Base-by-base conservation (phyloP, 2,113 vertebrate species). In the Hemichromis elongatus region DNA sequence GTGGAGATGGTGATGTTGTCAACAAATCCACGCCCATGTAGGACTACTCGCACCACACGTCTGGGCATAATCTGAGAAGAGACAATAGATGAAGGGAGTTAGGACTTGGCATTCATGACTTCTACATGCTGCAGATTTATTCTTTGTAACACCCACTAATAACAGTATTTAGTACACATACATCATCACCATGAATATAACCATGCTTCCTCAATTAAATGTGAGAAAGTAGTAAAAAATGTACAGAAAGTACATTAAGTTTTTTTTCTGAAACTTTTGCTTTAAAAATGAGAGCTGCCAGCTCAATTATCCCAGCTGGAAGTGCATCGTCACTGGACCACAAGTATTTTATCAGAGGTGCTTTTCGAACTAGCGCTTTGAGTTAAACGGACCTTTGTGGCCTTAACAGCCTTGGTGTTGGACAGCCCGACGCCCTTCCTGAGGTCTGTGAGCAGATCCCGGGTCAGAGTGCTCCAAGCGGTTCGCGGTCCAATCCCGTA, bases 381-480 rank as follows among this genome's bases (percentile, higher is more conserved):
- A 73, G 16, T 35, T 50, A 0, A 35, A 84, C 85, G 1, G 4
- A 95, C 95, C 95, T 97, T 99, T 40, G 99, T 99, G 37, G 97
- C 97, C 90, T 97, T 98, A 12, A 99, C 99, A 0, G 98, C 99
- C 94, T 99, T 99, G 0, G 99, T 99, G 96, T 97, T 98, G 11
- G 99, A 99, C 88, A 99, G 96, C 0, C 99, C 99, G 0, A 99
- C 96, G 2, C 99, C 99, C 80, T 99, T 99, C 77, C 97, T 96
- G 10, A 99, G 97, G 89, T 99, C 99, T 0, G 99, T 99, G 12
- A 99, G 91, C 47, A 99, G 96, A 92, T 99, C 99, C 1, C 99
- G 95, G 45, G 98, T 99, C 63, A 99, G 92, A 0, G 97, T 98
- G 95, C 96, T 98, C 99, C 99, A 99, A n/a, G 77, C 1, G 5